phyloP scores from a whole-genome alignment of 1,140 invertebrate species.

The Listronotus bonariensis region DNA sequence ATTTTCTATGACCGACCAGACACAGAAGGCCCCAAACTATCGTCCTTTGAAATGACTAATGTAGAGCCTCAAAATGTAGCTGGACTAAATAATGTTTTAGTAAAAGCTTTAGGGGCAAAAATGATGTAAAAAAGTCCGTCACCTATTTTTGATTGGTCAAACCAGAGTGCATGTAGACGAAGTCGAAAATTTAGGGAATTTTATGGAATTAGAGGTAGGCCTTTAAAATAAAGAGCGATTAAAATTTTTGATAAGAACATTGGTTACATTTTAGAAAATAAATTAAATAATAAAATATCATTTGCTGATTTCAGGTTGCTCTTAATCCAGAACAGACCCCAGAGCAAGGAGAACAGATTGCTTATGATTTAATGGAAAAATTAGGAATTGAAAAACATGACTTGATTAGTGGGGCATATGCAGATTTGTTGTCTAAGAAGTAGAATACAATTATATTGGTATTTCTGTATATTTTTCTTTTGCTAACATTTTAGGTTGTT shows the following conservation, averaged over 20 bases:
- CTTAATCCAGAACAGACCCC: conserved; percentile 68
- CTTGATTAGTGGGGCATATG: conserved; percentile 76
- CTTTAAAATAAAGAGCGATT: not conserved
- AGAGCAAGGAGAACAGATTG: conserved; percentile 73
- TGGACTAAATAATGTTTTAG: conserved; percentile 59
- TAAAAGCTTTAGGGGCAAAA: conserved; percentile 66
- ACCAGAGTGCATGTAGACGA: conserved; percentile 88
- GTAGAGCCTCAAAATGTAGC: conserved; percentile 56
- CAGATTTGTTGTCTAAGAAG: conserved; percentile 61
- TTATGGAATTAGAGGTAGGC: conserved; percentile 90
- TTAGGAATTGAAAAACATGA: conserved; percentile 71
- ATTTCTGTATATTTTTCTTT: too few species aligned
- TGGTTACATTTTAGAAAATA: too few species aligned
- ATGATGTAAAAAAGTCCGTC: conserved; percentile 74
- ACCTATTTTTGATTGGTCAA: conserved; percentile 78
- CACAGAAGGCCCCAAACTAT: conserved; percentile 71
- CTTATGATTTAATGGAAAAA: conserved; percentile 68
- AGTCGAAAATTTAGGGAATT: conserved; percentile 80
- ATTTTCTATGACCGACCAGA: conserved; percentile 80
- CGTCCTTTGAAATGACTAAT: conserved; percentile 64
- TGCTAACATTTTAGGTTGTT: too few species aligned
- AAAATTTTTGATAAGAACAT: not conserved
- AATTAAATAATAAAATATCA: too few species aligned
- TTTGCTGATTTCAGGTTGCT: conserved; percentile 59
- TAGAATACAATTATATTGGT: too few species aligned